Evolutionary conservation across 2,888 invertebrate species (phyloP).

Genomic region (Sarcophaga carnaria): DNA sequence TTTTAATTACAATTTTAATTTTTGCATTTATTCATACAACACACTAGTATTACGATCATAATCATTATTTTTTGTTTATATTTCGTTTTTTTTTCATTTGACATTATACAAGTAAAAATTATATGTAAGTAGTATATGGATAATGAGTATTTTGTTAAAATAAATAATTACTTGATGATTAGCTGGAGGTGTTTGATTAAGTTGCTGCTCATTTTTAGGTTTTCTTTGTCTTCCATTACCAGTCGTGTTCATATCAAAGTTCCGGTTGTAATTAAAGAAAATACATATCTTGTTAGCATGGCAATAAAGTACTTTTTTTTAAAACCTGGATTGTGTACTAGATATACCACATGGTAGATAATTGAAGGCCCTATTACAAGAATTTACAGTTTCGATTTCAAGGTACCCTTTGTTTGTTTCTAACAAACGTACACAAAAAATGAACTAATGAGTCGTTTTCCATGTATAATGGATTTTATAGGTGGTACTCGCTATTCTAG

Average conservation of each 20-base stretch:
- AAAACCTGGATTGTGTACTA: not conserved
- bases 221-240: not conserved
- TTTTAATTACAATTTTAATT: not conserved
- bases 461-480: no score
- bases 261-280: conserved; percentile 51
- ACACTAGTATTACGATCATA: conserved; percentile 25
- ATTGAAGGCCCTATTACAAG: no score
- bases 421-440: no score
- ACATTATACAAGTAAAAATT: not conserved
- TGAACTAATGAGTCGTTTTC: no score
- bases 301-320: not conserved
- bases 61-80: conserved; percentile 30
- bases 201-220: not conserved
- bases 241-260: conserved; percentile 43
- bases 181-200: conserved; percentile 40
- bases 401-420: no score
- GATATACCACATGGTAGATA: no score
- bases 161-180: conserved; percentile 5
- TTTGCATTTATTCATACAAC: conserved; percentile 15
- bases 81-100: conserved; percentile 1
- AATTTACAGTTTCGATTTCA: no score
- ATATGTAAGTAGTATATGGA: not conserved
- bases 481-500: no score
- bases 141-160: conserved; percentile 36
- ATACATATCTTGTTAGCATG: conserved; percentile 33